A percentile compares a stretch with the other conserved stretches of the same genome.
Evolutionary conservation across 2,797 vertebrate genomes (phyloP).

Genomic region (Pteronotus mesoamericanus): DNA sequence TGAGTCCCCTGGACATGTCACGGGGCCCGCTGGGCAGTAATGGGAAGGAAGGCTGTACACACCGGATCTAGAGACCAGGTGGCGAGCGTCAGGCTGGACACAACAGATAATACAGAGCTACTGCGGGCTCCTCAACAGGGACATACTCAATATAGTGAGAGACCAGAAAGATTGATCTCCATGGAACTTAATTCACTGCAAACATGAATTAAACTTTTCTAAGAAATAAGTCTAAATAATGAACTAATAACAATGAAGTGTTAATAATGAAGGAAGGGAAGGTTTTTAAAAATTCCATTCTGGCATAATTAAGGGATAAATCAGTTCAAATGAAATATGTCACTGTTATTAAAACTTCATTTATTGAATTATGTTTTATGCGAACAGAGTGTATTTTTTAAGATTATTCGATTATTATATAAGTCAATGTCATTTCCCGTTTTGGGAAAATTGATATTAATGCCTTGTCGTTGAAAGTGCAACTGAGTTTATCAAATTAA

Average conservation of each 20-base stretch:
- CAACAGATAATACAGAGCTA: not conserved
- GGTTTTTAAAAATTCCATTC: constrained; percentile 2
- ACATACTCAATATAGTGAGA: not conserved
- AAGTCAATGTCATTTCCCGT: constrained; percentile 45
- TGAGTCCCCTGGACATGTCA: not conserved
- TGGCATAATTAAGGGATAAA: constrained; percentile 58
- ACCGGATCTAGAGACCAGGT: not conserved
- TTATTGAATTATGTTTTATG: constrained; percentile 40
- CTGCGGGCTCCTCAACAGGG: not conserved
- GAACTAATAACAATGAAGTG: constrained; percentile 46
- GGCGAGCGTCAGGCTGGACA: not conserved
- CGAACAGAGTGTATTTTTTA: constrained; percentile 47
- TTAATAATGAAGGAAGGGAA: constrained; percentile 37
- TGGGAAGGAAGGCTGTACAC: not conserved
- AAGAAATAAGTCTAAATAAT: constrained; percentile 53
- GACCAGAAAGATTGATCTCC: constrained; percentile 15
- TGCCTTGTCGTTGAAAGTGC: constrained; percentile 45
- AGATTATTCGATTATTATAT: constrained; percentile 18
- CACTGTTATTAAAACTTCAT: constrained; percentile 51
- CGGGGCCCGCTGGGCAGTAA: not conserved
- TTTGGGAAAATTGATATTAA: constrained; percentile 52
- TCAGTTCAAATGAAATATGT: constrained; percentile 64
- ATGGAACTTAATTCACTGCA: not conserved
- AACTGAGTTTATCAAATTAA: constrained; percentile 52
- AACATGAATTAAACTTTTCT: constrained; percentile 42